These are phyloP conservation scores for Drosophila sproati DNA, from an alignment of 1,140 invertebrate genomes.

Conservation along the genomic window DNA sequence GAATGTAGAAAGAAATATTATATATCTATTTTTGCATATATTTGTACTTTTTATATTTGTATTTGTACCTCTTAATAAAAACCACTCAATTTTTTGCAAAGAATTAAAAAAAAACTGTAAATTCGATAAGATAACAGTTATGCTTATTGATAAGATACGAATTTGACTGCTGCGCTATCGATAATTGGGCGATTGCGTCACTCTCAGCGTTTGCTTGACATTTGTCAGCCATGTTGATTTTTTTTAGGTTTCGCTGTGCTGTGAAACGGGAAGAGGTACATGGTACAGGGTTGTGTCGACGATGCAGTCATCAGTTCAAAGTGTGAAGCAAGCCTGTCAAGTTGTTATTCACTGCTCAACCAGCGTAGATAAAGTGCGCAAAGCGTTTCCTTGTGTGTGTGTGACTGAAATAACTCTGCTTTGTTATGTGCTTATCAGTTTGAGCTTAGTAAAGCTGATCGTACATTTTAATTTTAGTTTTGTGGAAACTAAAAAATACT, in stretches of 20 bases:
- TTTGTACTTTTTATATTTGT: not conserved
- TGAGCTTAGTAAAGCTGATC: too few species aligned
- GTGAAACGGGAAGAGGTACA: constrained; percentile 27
- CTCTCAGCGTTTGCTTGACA: constrained; percentile 13
- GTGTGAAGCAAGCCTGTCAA: constrained; percentile 3
- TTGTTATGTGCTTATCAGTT: not conserved
- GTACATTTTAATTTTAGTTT: too few species aligned
- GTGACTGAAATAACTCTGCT: constrained; percentile 9
- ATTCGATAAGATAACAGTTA: constrained; percentile 37
- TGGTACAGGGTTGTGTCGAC: constrained; percentile 3
- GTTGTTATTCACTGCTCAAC: not conserved
- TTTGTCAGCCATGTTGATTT: constrained; percentile 3
- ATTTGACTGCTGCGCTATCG: constrained; percentile 14
- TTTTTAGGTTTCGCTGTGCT: not conserved
- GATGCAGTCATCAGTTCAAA: constrained; percentile 19
- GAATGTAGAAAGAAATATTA: not conserved
- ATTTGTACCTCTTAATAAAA: constrained; percentile 42
- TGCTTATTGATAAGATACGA: not conserved
- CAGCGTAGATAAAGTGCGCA: constrained; percentile 36
- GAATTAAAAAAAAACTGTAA: constrained; percentile 16
- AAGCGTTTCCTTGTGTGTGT: constrained; percentile 9
- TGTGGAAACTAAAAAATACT: too few species aligned
- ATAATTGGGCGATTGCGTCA: constrained; percentile 37
- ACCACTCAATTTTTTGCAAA: constrained; percentile 36
- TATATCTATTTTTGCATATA: constrained; percentile 1